These are phyloP conservation scores for Grallaria varia DNA, from an alignment of 2,113 vertebrate species.

Conservation along the genomic window DNA sequence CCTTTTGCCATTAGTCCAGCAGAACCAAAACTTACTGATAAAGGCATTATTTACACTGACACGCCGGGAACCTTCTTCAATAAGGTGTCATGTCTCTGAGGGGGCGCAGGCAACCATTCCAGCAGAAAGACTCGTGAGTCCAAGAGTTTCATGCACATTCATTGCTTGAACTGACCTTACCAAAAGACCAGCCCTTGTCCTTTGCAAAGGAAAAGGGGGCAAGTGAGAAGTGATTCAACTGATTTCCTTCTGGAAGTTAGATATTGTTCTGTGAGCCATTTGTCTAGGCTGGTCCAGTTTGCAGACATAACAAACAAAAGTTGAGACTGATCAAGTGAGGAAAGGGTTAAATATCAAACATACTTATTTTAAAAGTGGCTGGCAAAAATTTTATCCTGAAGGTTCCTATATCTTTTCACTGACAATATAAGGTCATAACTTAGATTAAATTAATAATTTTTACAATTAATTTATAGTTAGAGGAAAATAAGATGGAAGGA, in stretches of 20 bases:
- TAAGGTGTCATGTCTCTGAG: fast-evolving
- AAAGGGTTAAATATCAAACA: neutral
- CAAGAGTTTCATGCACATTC: neutral
- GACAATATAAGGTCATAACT: neutral
- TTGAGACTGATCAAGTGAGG: neutral
- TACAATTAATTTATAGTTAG: neutral
- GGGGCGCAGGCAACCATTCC: neutral
- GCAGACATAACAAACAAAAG: neutral
- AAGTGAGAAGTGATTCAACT: neutral
- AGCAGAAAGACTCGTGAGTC: no score
- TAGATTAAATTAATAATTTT: neutral
- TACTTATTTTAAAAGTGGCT: neutral
- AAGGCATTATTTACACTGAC: neutral
- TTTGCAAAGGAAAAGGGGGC: neutral
- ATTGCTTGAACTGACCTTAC: neutral
- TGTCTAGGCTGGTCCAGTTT: fast-evolving
- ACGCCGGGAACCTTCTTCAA: neutral
- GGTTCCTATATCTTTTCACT: neutral
- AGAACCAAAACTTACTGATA: neutral
- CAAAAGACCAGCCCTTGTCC: neutral
- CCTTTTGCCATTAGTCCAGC: neutral
- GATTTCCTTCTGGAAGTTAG: neutral
- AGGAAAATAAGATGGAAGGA: neutral
- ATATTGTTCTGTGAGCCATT: neutral
- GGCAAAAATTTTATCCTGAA: neutral